A percentile compares a stretch with the other conserved stretches of the same genome.
Evolutionary conservation across 53 echinoderm and acorn worm species (phyloP).

Genomic region (Stichopus horrens): DNA sequence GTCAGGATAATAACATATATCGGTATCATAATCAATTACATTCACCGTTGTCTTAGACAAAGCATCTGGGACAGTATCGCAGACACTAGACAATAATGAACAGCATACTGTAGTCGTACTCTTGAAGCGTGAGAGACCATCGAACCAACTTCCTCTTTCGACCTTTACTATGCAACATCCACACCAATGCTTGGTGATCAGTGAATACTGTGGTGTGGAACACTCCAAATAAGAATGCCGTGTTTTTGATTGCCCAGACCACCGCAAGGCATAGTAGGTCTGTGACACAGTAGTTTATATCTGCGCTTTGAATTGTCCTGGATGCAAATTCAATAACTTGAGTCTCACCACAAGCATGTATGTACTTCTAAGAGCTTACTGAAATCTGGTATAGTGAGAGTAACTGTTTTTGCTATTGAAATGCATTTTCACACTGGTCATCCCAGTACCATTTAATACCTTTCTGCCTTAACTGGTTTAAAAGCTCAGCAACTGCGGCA

Average conservation of each 20-base stretch:
- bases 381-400: neutral
- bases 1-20: neutral
- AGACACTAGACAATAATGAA: slow-evolving; percentile 33
- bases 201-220: slow-evolving; percentile 23
- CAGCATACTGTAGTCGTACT: slow-evolving; percentile 6
- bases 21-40: neutral
- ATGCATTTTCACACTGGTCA: neutral
- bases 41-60: neutral
- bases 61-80: slow-evolving; percentile 30
- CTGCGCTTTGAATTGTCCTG: neutral
- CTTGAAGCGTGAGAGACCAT: slow-evolving; percentile 32
- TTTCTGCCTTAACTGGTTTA: neutral
- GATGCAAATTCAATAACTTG: neutral
- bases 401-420: neutral
- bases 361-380: neutral
- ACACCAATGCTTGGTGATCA: slow-evolving; percentile 54
- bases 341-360: slow-evolving; percentile 9
- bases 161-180: slow-evolving; percentile 39
- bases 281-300: neutral
- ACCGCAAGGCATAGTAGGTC: neutral
- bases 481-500: neutral
- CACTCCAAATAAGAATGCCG: neutral
- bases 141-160: slow-evolving; percentile 41
- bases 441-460: neutral
- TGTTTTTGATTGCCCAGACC: neutral